Evolutionary conservation across 2,113 vertebrate genomes (phyloP).

Genomic region (Phrynocephalus versicolor): DNA sequence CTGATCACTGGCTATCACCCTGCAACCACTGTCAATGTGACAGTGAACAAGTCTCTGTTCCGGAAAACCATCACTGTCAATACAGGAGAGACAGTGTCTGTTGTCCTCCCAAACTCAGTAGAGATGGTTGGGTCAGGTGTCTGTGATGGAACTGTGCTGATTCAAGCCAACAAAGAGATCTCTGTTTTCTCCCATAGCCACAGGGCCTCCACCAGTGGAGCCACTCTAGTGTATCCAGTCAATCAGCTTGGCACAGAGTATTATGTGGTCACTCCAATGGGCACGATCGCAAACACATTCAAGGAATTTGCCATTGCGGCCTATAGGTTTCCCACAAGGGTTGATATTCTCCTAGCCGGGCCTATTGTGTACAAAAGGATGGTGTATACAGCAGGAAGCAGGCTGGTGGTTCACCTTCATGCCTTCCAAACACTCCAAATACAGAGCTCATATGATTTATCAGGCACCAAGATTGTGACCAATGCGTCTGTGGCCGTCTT

Average conservation of each 20-base stretch:
- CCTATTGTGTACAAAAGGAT: conserved; percentile 34
- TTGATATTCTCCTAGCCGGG: conserved; percentile 59
- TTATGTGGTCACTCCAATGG: conserved; percentile 69
- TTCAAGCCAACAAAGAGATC: conserved; percentile 71
- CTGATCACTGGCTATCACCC: conserved; percentile 63
- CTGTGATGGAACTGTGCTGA: conserved; percentile 63
- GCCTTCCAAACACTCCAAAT: conserved; percentile 73
- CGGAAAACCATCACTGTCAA: conserved; percentile 49
- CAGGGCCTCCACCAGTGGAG: not conserved
- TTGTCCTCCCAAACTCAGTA: conserved; percentile 57
- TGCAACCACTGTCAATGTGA: conserved; percentile 66
- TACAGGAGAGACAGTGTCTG: conserved; percentile 42
- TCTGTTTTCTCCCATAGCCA: conserved; percentile 65
- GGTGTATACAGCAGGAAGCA: conserved; percentile 12
- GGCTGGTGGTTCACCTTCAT: conserved; percentile 57
- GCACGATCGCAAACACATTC: not conserved
- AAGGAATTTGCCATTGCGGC: conserved; percentile 77
- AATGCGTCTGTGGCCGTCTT: conserved; percentile 68
- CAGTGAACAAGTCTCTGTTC: conserved; percentile 58
- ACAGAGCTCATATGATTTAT: conserved; percentile 62
- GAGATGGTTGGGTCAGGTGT: conserved; percentile 55
- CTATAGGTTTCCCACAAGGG: conserved; percentile 60
- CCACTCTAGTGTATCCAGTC: conserved; percentile 32
- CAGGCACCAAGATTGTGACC: conserved; percentile 69
- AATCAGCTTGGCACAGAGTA: conserved; percentile 73